Base-by-base conservation (phyloP, 2,797 vertebrate species). In the Onychomys torridus region DNA sequence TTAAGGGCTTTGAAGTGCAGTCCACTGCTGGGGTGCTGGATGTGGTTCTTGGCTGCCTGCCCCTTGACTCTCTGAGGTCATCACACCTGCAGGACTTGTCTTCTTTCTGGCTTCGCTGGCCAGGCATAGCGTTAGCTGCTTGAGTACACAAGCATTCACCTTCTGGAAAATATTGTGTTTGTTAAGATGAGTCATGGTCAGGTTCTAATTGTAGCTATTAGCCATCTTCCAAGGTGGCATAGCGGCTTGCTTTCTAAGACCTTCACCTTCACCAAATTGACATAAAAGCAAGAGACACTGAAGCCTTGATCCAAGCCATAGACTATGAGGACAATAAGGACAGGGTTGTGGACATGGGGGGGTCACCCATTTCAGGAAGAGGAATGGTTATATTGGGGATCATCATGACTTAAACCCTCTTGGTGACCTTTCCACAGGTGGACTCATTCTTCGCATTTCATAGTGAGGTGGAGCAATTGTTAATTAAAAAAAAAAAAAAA, bases 161-260 rank as follows among this genome's bases (percentile, higher is more conserved):
- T 99, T 99, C 98, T 99, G 99, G 7, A 99, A 99, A 95, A 99
- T 99, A 98, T 99, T 99, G 97, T 99, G 99, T 96, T 99, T 99
- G 98, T 99, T 99, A 76, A 99, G 99, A 97, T 99, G 99, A 57
- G 99, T 99, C 96, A 99, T 99, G 65, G 99, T 99, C 6, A 99
- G 97, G 97, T 99, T 99, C 93, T 99, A 99, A 1, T 99, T 99
- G 37, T 99, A 99, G 52, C 99, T 99, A 32, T 99, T 99, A 0
- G 99, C 99, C 99, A 99, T 99, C 97, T 99, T 99, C 93, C 99
- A 99, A 99, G 43, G 99, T 99, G 0, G 99, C 99, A 59, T 5
- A 99, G 99, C 0, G 99, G 99, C 90, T 99, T 99, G 96, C 99
- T 99, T 98, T 99, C 99, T 99, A 99, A 99, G 96, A 99, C 99